Evolutionary conservation across 2,888 invertebrate genomes (phyloP).

Genomic region (Nowickia ferox): DNA sequence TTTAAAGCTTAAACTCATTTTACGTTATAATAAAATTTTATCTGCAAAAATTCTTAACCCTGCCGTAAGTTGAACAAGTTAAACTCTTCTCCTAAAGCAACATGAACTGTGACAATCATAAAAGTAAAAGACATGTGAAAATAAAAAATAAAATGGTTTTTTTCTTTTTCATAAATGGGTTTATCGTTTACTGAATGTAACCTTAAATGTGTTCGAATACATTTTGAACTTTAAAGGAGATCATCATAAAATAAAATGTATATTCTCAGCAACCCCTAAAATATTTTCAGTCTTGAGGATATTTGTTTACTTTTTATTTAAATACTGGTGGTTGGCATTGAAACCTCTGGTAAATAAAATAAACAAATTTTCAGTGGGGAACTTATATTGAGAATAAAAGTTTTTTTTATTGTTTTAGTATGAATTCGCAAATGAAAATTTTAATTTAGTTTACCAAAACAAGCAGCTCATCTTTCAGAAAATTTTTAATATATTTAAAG

Average conservation of each 20-base stretch:
- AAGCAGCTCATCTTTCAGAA: too few relatives aligned
- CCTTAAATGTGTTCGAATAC: slow-evolving; percentile 38
- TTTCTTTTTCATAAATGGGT: slow-evolving; percentile 18
- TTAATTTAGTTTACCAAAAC: too few relatives aligned
- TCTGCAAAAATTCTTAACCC: slow-evolving; percentile 2
- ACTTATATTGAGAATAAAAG: too few relatives aligned
- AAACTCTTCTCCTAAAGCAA: neutral
- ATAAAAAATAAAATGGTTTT: neutral
- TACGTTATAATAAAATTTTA: neutral
- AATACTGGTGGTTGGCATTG: neutral
- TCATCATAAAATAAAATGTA: slow-evolving; percentile 64
- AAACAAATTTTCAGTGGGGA: too few relatives aligned
- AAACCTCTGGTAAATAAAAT: neutral
- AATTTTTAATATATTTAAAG: too few relatives aligned
- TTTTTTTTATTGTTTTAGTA: too few relatives aligned
- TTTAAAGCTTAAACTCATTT: neutral
- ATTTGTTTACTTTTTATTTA: neutral
- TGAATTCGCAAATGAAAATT: too few relatives aligned
- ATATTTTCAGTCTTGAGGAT: slow-evolving; percentile 18
- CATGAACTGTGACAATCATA: neutral
- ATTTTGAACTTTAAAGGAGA: slow-evolving; percentile 56
- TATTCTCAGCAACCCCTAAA: slow-evolving; percentile 51
- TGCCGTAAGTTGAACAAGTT: neutral
- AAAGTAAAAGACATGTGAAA: neutral
- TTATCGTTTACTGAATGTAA: slow-evolving; percentile 37